A percentile compares a stretch with the other conserved stretches of the same genome.
Evolutionary conservation across 2,797 vertebrate species (phyloP).

Genomic region (Tapera naevia): DNA sequence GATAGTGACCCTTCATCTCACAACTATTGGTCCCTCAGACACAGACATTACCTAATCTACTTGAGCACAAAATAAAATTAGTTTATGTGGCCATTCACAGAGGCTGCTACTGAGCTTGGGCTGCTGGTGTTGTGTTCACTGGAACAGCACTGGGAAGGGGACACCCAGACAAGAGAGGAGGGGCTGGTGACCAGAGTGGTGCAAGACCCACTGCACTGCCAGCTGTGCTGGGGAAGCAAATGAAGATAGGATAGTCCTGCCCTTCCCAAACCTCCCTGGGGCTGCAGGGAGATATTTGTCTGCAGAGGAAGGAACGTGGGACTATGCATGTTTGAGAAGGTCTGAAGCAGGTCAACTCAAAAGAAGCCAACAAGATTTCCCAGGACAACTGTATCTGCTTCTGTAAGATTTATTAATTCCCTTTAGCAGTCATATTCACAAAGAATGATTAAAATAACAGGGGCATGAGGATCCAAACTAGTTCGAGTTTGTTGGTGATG

Average conservation of each 20-base stretch:
- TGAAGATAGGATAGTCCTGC: not conserved
- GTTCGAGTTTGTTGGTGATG: fast-evolving
- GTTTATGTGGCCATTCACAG: fast-evolving
- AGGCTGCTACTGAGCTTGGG: not conserved
- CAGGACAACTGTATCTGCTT: not conserved
- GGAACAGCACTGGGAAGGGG: fast-evolving
- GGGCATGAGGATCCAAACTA: fast-evolving
- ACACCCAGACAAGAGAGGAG: not conserved
- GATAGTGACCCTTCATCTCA: not conserved
- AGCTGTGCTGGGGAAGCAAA: not conserved
- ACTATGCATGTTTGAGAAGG: fast-evolving
- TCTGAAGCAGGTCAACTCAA: not conserved
- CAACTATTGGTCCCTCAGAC: not conserved
- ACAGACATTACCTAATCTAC: not conserved
- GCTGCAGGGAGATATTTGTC: not conserved
- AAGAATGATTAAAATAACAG: not conserved
- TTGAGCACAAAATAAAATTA: not conserved
- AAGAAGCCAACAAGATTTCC: not conserved
- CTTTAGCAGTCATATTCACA: not conserved
- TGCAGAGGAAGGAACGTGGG: not conserved
- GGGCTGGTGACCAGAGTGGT: fast-evolving
- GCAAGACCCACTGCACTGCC: not conserved
- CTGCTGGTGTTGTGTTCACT: fast-evolving
- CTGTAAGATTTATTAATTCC: not conserved
- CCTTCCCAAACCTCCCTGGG: not conserved